phyloP scores from a whole-genome alignment of 1,140 invertebrate species.

The Muscidifurax raptorellus region DNA sequence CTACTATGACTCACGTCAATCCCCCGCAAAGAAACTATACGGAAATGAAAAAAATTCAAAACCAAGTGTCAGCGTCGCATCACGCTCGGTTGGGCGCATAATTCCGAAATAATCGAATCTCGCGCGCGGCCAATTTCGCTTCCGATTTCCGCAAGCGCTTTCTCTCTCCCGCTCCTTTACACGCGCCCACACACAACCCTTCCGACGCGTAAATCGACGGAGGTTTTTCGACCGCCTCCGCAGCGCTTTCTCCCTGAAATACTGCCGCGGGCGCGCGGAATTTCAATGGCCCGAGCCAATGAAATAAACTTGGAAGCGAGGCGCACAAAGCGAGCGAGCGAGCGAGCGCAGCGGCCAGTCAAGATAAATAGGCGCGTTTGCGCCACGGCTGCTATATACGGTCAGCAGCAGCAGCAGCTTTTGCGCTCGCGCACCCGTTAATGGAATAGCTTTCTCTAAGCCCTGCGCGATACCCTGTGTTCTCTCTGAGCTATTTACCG shows the following conservation, averaged over 20 bases:
- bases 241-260: constrained; percentile 6
- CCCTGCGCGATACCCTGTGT: neutral
- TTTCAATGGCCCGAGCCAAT: constrained; percentile 27
- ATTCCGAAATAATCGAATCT: constrained; percentile 17
- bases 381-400: neutral
- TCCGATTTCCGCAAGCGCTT: neutral
- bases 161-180: neutral
- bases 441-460: constrained; percentile 12
- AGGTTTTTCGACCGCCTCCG: constrained; percentile 19
- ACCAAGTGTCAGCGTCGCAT: neutral
- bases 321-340: neutral
- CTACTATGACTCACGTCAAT: too few relatives aligned
- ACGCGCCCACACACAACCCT: neutral
- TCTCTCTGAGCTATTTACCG: neutral
- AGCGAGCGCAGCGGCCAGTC: neutral
- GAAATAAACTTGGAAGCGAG: constrained; percentile 18
- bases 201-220: neutral
- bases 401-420: neutral
- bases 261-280: constrained; percentile 25
- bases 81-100: neutral
- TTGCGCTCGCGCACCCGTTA: neutral
- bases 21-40: neutral
- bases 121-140: constrained; percentile 1
- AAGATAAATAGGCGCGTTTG: constrained; percentile 32
- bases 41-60: neutral